A percentile compares a stretch with the other conserved stretches of the same genome.
Conservation (phyloP, 30 jellyfish, hydroid and myxozoan genomes). For the Catostylus mosaicus region DNA sequence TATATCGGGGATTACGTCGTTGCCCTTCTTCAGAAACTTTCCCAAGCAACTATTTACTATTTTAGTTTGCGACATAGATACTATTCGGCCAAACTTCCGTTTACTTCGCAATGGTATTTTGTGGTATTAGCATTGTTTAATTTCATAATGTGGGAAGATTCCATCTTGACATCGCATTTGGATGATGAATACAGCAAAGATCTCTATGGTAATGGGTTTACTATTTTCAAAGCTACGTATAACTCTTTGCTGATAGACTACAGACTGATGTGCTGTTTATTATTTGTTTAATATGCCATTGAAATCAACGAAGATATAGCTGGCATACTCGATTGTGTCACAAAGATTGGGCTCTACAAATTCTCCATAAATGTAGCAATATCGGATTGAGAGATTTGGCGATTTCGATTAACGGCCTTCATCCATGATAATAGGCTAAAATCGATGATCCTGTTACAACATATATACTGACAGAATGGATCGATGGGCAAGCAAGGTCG, state of each 20-base stretch:
- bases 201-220: constrained; percentile 44
- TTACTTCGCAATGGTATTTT: constrained; percentile 41
- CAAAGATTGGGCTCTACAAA: too few species aligned
- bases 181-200: constrained; percentile 15
- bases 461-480: too few species aligned
- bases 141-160: constrained; percentile 48
- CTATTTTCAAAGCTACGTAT: constrained; percentile 48
- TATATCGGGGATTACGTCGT: constrained; percentile 9
- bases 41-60: constrained; percentile 57
- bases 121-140: constrained; percentile 32
- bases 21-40: constrained; percentile 28
- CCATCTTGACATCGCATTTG: constrained; percentile 27
- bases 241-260: constrained; percentile 57
- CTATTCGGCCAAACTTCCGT: constrained; percentile 7
- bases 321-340: too few species aligned
- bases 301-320: constrained; percentile 21
- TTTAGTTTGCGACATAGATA: constrained; percentile 43
- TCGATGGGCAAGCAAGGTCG: too few species aligned
- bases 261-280: constrained; percentile 42
- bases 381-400: too few species aligned
- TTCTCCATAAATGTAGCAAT: too few species aligned
- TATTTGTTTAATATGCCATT: constrained; percentile 50
- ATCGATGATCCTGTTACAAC: too few species aligned
- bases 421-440: too few species aligned
- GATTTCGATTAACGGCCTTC: too few species aligned